These are phyloP conservation scores for Nebria salina DNA, from an alignment of 2,888 invertebrate species.

Conservation along the genomic window DNA sequence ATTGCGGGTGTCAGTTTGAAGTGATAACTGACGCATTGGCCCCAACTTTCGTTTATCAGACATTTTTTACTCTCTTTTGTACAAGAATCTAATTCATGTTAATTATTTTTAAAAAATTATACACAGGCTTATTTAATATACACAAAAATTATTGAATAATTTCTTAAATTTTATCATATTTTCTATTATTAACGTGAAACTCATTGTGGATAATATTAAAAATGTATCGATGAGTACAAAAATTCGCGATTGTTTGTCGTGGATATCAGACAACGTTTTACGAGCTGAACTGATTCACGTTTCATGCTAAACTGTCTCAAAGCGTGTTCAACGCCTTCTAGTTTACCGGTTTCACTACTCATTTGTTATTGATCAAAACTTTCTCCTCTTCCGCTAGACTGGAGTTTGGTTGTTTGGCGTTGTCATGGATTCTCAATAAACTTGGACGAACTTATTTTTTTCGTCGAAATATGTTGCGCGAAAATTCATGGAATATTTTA, in stretches of 20 bases:
- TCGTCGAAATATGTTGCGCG: constrained; percentile 6
- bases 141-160: constrained; percentile 9
- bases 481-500: not conserved
- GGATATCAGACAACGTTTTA: not conserved
- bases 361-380: constrained; percentile 62
- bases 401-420: constrained; percentile 36
- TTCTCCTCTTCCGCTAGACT: constrained; percentile 50
- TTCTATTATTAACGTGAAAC: not conserved
- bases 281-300: not conserved
- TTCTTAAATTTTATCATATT: constrained; percentile 15
- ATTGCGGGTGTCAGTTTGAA: constrained; percentile 55
- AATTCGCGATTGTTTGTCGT: not conserved
- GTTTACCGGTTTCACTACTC: constrained; percentile 51
- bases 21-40: constrained; percentile 58
- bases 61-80: constrained; percentile 42
- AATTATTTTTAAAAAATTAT: too few relatives aligned
- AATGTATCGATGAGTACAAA: not conserved
- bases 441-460: constrained; percentile 4
- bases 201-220: not conserved
- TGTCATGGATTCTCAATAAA: constrained; percentile 34
- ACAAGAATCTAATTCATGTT: not conserved
- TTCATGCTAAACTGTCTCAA: constrained; percentile 9
- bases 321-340: constrained; percentile 10
- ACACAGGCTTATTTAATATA: not conserved
- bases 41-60: constrained; percentile 54